Conservation (phyloP, 2,888 invertebrate species). For the Cataglyphis albicans region DNA sequence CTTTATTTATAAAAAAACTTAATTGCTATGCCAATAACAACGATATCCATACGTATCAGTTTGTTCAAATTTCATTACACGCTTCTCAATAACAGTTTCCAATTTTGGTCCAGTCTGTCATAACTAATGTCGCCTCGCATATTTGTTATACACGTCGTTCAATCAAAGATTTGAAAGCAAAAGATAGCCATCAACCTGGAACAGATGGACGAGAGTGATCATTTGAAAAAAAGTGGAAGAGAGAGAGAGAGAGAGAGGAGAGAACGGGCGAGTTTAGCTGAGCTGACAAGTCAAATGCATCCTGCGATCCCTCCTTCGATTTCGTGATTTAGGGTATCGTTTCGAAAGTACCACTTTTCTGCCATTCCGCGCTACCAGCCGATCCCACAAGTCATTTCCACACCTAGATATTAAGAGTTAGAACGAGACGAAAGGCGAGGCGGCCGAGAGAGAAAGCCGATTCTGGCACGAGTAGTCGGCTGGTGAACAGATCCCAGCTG, state of each 20-base stretch:
- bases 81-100: slow-evolving; percentile 10
- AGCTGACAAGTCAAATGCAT: slow-evolving; percentile 45
- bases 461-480: slow-evolving; percentile 76
- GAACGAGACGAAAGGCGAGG: slow-evolving; percentile 42
- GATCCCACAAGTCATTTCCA: slow-evolving; percentile 85
- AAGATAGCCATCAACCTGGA: not conserved
- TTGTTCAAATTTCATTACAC: slow-evolving; percentile 1
- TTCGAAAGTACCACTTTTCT: slow-evolving; percentile 82
- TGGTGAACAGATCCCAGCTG: slow-evolving; percentile 74
- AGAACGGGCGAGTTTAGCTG: slow-evolving; percentile 17
- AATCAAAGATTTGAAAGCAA: not conserved
- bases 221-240: not conserved
- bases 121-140: not conserved
- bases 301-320: slow-evolving; percentile 63
- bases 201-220: slow-evolving; percentile 26
- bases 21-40: not conserved
- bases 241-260: not conserved
- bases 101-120: not conserved
- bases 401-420: slow-evolving; percentile 83
- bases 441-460: slow-evolving; percentile 57
- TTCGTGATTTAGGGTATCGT: slow-evolving; percentile 82
- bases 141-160: not conserved
- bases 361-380: slow-evolving; percentile 80
- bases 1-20: slow-evolving; percentile 12
- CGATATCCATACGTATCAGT: not conserved